phyloP scores from a whole-genome alignment of 2,797 vertebrate genomes.

The Chromis chromis region DNA sequence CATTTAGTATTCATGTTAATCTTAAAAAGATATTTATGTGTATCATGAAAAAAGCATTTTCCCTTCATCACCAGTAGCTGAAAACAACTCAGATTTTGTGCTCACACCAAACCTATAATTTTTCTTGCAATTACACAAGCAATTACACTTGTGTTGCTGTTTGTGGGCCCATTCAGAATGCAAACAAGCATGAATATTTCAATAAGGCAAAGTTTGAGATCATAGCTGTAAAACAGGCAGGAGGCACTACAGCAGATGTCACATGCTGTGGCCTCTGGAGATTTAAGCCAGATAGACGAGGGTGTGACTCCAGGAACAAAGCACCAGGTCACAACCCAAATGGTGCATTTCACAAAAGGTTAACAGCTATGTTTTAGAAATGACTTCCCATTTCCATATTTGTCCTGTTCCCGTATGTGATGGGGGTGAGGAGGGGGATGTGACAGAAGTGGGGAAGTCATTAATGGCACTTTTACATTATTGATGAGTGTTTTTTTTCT shows the following conservation, averaged over 20 bases:
- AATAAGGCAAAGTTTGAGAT: constrained; percentile 56
- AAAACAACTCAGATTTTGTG: constrained; percentile 33
- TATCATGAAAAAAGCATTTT: constrained; percentile 18
- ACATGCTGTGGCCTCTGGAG: constrained; percentile 43
- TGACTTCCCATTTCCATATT: constrained; percentile 78
- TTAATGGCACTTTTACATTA: constrained; percentile 85
- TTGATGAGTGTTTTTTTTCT: constrained; percentile 82
- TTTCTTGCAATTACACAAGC: constrained; percentile 67
- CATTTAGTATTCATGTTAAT: constrained; percentile 27
- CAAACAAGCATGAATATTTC: constrained; percentile 71
- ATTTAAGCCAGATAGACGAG: constrained; percentile 22
- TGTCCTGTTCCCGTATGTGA: constrained; percentile 70
- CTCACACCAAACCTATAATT: constrained; percentile 51
- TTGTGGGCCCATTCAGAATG: constrained; percentile 39
- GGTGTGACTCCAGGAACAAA: constrained; percentile 65
- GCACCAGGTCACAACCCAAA: constrained; percentile 53
- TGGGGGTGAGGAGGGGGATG: constrained; percentile 73
- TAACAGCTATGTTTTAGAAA: constrained; percentile 81
- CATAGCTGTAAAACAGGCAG: constrained; percentile 20
- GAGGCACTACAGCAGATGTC: constrained; percentile 16
- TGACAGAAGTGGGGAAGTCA: constrained; percentile 80
- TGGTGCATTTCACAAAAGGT: constrained; percentile 77
- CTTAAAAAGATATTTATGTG: background rate
- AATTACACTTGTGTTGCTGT: constrained; percentile 57
- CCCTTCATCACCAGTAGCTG: background rate